Conservation (phyloP, 2,888 invertebrate species). For the Halictus quadricinctus region DNA sequence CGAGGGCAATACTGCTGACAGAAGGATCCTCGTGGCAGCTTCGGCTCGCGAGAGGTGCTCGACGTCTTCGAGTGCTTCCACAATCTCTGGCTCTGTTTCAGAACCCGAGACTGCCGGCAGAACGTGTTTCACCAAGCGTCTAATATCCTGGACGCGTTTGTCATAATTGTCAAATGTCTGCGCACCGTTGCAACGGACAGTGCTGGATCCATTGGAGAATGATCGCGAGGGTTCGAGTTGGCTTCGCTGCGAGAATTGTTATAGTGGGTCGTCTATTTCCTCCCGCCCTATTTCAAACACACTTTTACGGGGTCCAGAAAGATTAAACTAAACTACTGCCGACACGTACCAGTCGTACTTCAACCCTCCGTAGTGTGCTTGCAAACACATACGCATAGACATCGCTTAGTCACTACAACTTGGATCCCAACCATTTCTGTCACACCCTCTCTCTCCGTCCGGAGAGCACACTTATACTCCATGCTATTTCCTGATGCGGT, state of each 20-base stretch:
- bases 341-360: neutral
- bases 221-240: neutral
- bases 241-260: conserved; percentile 3
- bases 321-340: neutral
- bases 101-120: conserved; percentile 10
- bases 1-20: conserved; percentile 20
- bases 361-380: neutral
- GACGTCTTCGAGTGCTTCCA: conserved; percentile 30
- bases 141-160: conserved; percentile 25
- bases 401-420: neutral
- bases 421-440: conserved; percentile 7
- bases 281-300: neutral
- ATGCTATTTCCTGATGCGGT: neutral
- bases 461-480: neutral
- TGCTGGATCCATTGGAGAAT: neutral
- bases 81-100: conserved; percentile 19
- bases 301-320: neutral
- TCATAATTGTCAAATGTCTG: conserved; percentile 16
- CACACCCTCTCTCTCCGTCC: neutral
- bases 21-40: conserved; percentile 13
- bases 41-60: conserved; percentile 22
- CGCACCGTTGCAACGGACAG: neutral
- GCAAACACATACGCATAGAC: neutral
- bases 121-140: conserved; percentile 10
- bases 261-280: conserved; percentile 4